These are phyloP conservation scores for Alcedo atthis DNA, from an alignment of 2,797 vertebrate species.

Conservation along the genomic window DNA sequence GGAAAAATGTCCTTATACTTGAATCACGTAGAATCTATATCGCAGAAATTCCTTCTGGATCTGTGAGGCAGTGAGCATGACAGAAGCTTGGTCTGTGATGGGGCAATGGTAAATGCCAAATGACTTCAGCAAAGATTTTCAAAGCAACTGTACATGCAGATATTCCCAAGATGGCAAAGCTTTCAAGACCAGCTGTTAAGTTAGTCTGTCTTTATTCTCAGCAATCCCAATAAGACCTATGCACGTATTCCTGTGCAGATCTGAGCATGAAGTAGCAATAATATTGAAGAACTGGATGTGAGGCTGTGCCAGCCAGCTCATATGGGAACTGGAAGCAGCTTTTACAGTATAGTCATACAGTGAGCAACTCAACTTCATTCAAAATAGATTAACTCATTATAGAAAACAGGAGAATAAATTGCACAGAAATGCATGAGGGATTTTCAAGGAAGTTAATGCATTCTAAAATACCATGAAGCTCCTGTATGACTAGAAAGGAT, in stretches of 20 bases:
- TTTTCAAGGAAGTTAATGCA: slow-evolving; percentile 7
- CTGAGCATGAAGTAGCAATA: background rate
- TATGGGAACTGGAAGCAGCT: background rate
- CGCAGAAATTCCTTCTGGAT: background rate
- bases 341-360: background rate
- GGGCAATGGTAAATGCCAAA: background rate
- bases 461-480: background rate
- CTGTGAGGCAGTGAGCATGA: rapidly evolving
- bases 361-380: background rate
- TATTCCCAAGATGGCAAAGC: background rate
- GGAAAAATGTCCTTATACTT: background rate
- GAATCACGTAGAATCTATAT: background rate
- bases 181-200: background rate
- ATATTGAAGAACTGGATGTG: background rate
- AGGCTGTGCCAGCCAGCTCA: background rate
- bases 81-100: background rate
- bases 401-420: background rate
- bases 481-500: background rate
- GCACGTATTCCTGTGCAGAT: rapidly evolving
- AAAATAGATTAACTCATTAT: slow-evolving; percentile 37
- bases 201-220: background rate
- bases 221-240: background rate
- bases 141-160: background rate
- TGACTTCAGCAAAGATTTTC: background rate
- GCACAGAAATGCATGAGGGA: background rate